Base-by-base conservation (phyloP, 2,113 vertebrate species). In the Dunckerocampus dactyliophorus region DNA sequence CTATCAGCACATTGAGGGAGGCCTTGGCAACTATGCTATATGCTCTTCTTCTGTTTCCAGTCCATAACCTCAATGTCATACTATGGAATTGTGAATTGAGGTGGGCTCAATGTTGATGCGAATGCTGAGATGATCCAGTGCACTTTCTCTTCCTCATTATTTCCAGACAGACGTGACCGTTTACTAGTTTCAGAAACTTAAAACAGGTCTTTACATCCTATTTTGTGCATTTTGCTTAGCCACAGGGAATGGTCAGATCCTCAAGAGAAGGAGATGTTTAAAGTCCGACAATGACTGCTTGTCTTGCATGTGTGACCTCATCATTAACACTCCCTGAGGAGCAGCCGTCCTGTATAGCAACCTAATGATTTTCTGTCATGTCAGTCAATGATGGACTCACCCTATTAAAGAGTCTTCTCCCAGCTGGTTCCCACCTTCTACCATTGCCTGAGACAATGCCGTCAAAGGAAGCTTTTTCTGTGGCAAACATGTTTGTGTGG, bases 401-500 rank as follows among this genome's bases (percentile, higher is more conserved):
- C 94, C 95, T 85, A 98, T 83, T 48, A 98, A 91, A 53, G 94
- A 95, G 58, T 99, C 97, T 62, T 99, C 96, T 34, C 92, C 93
- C 46, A 99, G 82, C 74, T 95, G 94, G 77, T 75, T 59, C 0
- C 92, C 93, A 0, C 95, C 94, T 66, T 99, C 97, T 59, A 93
- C 92, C 94, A 99, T 94, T 1, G 92, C 94, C 72, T 98, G 96
- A 34, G 95, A 95, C 10, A 98, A 89, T 0, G 91, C 92, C 1
- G 95, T 96, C 17, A 97, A 86, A 17, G 96, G 94, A 17, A 99
- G 94, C 49, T 98, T 99, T 87, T 96, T 99, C 97, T 99, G 53
- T 47, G 46, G 70, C 8, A 47, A 5, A 55, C 6, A 42, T 19
- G 43, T 28, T 24, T n/a, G 52, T 52, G 54, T 53, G 39, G 48